Evolutionary conservation across 2,888 invertebrate genomes (phyloP), one percentile per base, ranked within the genome.

Genomic region (Buathra laborator): DNA sequence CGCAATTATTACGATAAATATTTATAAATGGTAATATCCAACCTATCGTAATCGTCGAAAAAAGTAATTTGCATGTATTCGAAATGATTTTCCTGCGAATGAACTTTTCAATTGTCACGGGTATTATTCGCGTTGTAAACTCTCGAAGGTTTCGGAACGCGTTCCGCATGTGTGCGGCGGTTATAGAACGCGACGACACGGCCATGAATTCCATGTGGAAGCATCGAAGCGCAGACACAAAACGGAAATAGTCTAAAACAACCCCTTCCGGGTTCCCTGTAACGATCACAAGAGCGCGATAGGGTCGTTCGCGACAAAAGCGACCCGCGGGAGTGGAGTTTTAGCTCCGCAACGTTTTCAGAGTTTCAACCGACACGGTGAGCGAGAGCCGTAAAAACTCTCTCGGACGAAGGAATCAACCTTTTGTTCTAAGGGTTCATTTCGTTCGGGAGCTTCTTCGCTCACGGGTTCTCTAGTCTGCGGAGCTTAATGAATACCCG

Each of bases 381-480:
- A 48, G 59, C 24, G 12, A 14, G 56, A 19, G 19, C 14, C 46
- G 32, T 48, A 48, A 62, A 64, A 48, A 48, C 19, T 62, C 74
- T 48, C 32, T 16, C 10, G 74, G 74, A 51, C 48, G 48, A 64
- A 64, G 43, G 64, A 64, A 64, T 75, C 74, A 75, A 64, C 6
- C 74, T 75, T 75, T 75, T 75, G 74, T 75, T 64, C 74, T 64
- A 48, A 24, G 46, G 74, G 32, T 46, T 62, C 62, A 37, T 62
- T 75, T 64, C 74, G 74, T 48, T 48, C 46, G 48, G 37, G 32
- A 75, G 59, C 29, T 74, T 74, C 74, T 46, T 9, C 74, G 59
- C 29, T n/a, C 46, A 19, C 12, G 62, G 64, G 16, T 48, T 29
- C 48, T 48, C 29, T 46, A 16, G 32, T 62, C 32, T 16, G 5